Base-by-base conservation (phyloP, 2,888 invertebrate genomes). In the Tromatobia lineatoria region DNA sequence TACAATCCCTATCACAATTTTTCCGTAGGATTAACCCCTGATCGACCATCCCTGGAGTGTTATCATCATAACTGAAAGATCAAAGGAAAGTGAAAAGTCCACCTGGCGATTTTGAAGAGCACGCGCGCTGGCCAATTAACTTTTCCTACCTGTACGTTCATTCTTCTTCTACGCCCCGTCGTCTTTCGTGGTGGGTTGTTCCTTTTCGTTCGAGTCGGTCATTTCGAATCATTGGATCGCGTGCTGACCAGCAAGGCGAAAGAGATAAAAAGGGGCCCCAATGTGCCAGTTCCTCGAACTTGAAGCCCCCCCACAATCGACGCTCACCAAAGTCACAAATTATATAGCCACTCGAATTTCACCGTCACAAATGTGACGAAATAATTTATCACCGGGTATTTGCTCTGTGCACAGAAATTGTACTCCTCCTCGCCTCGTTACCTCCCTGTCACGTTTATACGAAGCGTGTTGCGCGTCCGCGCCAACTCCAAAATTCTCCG, bases 211-310 rank as follows among this genome's bases (percentile, higher is more conserved):
- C 66, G 64, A 67, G 75, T 66, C 71, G 50, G 70, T 79, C 75
- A 80, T 80, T 83, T 75, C 74, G 70, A 83, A 75, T 66, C 74
- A 38, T 70, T 67, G 61, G 69, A 82, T 82, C 82, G 82, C 78
- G 82, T 82, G 82, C 78, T n/a, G 69, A 74, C 29, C 70, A 52
- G 3, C 47, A 70, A 47, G 13, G 47, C 23, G 61, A 61, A 59
- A 47, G 50, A 64, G 61, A 66, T 47, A 77, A 47, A 59, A 11
- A 57, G 45, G 61, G n/a, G 64, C 66, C 45, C 23, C 38, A 34
- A 78, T 64, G 54, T 82, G 73, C 52, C 29, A 69, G 59, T 82
- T 82, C 78, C 34, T 34, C 78, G 78, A 74, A 78, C 42, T 59
- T 25, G 23, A 74, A 82, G 69, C 69, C 73, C 47, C 73, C 66